A percentile compares a stretch with the other conserved stretches of the same genome.
phyloP scores from a whole-genome alignment of 2,888 invertebrate genomes.

The Watsonalla cultraria region DNA sequence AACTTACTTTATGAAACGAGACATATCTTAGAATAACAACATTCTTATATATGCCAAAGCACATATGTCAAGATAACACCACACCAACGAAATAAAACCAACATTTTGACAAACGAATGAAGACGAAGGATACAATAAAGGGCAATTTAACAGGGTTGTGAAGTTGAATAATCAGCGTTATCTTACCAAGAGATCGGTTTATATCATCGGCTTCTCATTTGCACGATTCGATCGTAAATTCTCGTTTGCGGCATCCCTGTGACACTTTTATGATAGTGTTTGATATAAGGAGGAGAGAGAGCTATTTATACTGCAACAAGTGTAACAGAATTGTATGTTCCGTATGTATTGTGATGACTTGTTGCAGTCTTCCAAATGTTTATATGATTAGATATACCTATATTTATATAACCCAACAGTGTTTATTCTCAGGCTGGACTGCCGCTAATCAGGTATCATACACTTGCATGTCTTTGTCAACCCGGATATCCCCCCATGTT shows the following conservation, averaged over 20 bases:
- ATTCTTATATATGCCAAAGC: too few relatives aligned
- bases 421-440: too few relatives aligned
- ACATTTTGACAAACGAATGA: not conserved
- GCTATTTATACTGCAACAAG: conserved; percentile 42
- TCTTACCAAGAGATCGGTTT: conserved; percentile 58
- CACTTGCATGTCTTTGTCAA: too few relatives aligned
- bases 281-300: conserved; percentile 50
- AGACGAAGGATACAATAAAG: not conserved
- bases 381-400: too few relatives aligned
- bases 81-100: not conserved
- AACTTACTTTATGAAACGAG: too few relatives aligned
- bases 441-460: too few relatives aligned
- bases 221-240: conserved; percentile 64
- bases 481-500: too few relatives aligned
- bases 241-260: conserved; percentile 66
- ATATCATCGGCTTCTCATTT: conserved; percentile 66
- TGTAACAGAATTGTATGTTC: conserved; percentile 18
- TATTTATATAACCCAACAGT: too few relatives aligned
- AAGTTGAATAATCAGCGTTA: conserved; percentile 55
- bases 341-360: conserved; percentile 11
- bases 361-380: not conserved
- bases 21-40: too few relatives aligned
- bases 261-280: conserved; percentile 73
- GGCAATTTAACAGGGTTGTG: conserved; percentile 16
- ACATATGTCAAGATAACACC: not conserved